Evolutionary conservation across 2,797 vertebrate species (phyloP), one percentile per base, ranked within the genome.

Genomic region (Catharus ustulatus): DNA sequence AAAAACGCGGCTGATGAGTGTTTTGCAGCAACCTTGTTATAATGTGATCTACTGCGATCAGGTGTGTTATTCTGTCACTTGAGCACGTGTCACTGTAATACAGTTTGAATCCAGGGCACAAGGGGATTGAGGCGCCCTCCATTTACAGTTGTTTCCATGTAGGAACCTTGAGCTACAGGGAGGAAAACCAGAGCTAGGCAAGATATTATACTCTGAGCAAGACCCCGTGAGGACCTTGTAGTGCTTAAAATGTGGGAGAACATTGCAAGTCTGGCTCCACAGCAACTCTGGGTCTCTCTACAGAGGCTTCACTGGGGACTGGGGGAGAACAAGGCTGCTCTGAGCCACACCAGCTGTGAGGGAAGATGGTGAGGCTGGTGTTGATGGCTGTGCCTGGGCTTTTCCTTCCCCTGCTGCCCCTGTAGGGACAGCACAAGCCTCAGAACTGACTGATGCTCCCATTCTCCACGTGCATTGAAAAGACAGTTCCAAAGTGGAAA

Each of bases 91-190:
- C 95, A 95, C 67, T 23, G 58, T 96, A 97, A 96, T 64, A 84
- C 61, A 58, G 72, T 91, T 94, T 96, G 91, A 96, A 91, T 95
- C 61, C 57, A 62, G 54, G 83, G 45, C 95, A 94, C 54, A 0
- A 45, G 86, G 85, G 96, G 61, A 94, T 91, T 90, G 82, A 88
- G 88, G 86, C 42, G 64, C 71, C 72, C 71, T 94, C 89, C 87
- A 74, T 94, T 95, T 96, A 94, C 87, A 94, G 58, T 83, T 90
- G 93, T 94, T 97, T 94, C 91, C 40, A 6, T 94, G 89, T 96
- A 93, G 88, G 80, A 95, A 91, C 61, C 57, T 74, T 61, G 36
- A 95, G 71, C 69, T 86, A 90, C 83, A 61, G 74, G 55, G 79
- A 93, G 73, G 24, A 84, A 93, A 94, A 84, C 17, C 82, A 49